A percentile compares a stretch with the other conserved stretches of the same genome.
These are phyloP conservation scores for Griposia aprilina DNA, from an alignment of 2,888 invertebrate species.

Conservation along the genomic window DNA sequence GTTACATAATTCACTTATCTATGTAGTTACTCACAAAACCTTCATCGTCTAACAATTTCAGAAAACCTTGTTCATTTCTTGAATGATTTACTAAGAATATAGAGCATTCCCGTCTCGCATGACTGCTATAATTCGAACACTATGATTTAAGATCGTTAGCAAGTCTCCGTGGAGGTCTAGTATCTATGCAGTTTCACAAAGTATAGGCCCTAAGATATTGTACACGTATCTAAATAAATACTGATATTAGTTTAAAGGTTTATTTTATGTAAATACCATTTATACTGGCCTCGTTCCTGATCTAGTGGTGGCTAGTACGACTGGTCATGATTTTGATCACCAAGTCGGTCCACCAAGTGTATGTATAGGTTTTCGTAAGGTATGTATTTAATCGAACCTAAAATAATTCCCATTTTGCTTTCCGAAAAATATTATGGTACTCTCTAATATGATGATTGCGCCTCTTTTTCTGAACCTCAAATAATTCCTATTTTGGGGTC, in stretches of 20 bases:
- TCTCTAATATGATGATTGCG: too few species aligned
- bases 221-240: conserved; percentile 36
- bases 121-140: conserved; percentile 55
- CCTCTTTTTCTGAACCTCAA: too few species aligned
- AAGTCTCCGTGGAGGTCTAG: conserved; percentile 55
- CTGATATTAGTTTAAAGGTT: conserved; percentile 16
- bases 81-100: conserved; percentile 45
- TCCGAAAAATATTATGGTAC: too few species aligned
- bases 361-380: too few species aligned
- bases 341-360: background rate
- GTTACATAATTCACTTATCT: background rate
- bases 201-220: conserved; percentile 36
- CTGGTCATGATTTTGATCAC: background rate
- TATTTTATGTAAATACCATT: conserved; percentile 14
- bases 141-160: conserved; percentile 66
- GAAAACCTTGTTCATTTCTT: conserved; percentile 2
- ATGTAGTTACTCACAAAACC: background rate
- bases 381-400: too few species aligned
- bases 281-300: background rate
- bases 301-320: background rate
- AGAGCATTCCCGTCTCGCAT: conserved; percentile 46
- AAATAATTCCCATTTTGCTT: too few species aligned
- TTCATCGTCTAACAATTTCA: conserved; percentile 1
- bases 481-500: too few species aligned
- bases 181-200: conserved; percentile 50